Base-by-base conservation (phyloP, 1,140 invertebrate genomes). In the Hydropsyche tenuis region DNA sequence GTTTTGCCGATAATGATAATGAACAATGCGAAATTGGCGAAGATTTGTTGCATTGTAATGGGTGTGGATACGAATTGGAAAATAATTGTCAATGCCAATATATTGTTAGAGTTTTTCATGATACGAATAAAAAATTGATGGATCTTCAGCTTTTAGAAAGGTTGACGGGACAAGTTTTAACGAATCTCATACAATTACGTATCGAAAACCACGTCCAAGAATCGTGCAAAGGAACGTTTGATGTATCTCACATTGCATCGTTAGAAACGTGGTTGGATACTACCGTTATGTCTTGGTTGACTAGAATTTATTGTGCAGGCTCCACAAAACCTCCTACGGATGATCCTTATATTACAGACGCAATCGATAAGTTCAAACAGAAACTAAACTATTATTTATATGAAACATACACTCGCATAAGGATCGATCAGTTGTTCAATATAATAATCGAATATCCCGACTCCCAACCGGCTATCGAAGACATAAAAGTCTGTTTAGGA, bases 401-500 rank as follows among this genome's bases (percentile, higher is more conserved):
- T 80, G 93, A 96, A 82, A 94, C 90, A 7, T 98, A 96, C 80
- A 96, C 94, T 14, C 90, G 90, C 80, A 88, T 92, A 60, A 89
- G 95, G 77, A 97, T 97, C 70, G 91, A 95, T 79, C 94, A 98
- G 81, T 86, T 99, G 51, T 98, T 98, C 82, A 95, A 94, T 79
- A 98, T 98, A 64, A 96, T 98, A 71, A 96, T 98, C 81, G 92
- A 98, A 82, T 99, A 94, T 87, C 97, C 97, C 1, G 96, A 98
- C 79, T 98, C 96, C 5, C 91, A 95, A 79, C 94, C 95, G 22
- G 95, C 96, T 1, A 88, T 99, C 18, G 91, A 96, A 81, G 97
- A 99, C 84, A 87, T 99, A 23, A 90, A 92, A 77, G 83, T 90
- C 43, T 97, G 96, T 82, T 85, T 99, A 73, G 89, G 92, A 77